Conservation (phyloP, 2,797 vertebrate species). For the Dipus sagitta region DNA sequence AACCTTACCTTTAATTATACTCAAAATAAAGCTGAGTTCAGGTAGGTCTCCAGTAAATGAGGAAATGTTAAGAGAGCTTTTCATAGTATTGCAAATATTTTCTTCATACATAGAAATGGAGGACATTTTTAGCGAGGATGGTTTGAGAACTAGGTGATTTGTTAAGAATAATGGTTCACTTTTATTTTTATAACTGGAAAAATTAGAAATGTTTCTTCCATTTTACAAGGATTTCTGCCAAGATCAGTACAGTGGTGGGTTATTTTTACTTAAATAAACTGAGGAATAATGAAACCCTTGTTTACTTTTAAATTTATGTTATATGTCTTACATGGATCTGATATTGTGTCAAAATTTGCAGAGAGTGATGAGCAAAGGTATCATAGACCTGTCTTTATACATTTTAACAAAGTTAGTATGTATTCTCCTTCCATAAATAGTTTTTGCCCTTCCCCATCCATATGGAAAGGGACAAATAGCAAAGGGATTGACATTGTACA, state of each 20-base stretch:
- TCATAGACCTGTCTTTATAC: background rate
- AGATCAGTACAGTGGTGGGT: background rate
- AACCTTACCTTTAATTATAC: constrained; percentile 35
- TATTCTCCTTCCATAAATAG: background rate
- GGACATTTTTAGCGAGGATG: background rate
- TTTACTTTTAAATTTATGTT: background rate
- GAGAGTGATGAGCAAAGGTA: background rate
- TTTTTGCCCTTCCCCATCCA: background rate
- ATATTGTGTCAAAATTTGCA: background rate
- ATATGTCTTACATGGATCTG: background rate
- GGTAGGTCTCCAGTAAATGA: constrained; percentile 1
- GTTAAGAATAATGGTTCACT: constrained; percentile 24
- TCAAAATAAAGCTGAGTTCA: constrained; percentile 23
- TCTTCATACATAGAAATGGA: background rate
- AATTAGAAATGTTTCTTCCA: constrained; percentile 12
- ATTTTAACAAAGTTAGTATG: background rate
- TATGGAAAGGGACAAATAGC: background rate
- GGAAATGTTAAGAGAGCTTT: constrained; percentile 18
- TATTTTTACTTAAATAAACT: constrained; percentile 3
- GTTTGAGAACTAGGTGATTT: constrained; percentile 44
- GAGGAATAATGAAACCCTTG: background rate
- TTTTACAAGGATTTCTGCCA: constrained; percentile 11
- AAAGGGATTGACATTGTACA: background rate
- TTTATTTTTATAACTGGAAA: background rate
- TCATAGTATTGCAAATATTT: constrained; percentile 55